These are phyloP conservation scores for Xenentodon cancila DNA, from an alignment of 2,797 vertebrate species.

Conservation along the genomic window DNA sequence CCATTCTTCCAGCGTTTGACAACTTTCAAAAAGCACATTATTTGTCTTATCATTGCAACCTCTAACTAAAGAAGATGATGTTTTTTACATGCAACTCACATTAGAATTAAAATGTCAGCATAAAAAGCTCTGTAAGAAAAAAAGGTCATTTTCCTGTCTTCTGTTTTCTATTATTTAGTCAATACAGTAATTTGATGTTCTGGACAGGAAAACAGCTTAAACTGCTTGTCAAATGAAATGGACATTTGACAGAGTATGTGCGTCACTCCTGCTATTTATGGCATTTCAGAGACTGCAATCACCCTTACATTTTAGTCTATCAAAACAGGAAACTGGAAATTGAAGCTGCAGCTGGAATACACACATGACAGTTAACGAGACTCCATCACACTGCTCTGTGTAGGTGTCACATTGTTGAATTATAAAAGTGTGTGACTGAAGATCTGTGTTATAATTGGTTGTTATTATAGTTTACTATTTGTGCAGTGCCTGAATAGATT, in stretches of 20 bases:
- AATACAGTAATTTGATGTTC: slow-evolving; percentile 59
- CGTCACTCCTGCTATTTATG: slow-evolving; percentile 76
- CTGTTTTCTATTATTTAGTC: slow-evolving; percentile 34
- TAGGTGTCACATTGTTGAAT: slow-evolving; percentile 20
- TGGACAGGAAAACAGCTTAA: slow-evolving; percentile 48
- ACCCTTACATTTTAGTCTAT: slow-evolving; percentile 52
- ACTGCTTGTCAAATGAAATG: slow-evolving; percentile 61
- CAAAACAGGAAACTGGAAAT: slow-evolving; percentile 67
- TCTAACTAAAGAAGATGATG: neutral
- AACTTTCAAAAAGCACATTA: neutral
- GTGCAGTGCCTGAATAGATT: neutral
- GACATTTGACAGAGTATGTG: slow-evolving; percentile 68
- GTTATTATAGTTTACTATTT: neutral
- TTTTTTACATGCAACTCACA: neutral
- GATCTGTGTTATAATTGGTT: neutral
- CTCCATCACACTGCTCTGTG: slow-evolving; percentile 20
- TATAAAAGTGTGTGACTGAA: slow-evolving; percentile 4
- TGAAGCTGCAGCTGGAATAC: slow-evolving; percentile 49
- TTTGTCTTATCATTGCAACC: neutral
- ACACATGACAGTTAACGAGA: slow-evolving; percentile 42
- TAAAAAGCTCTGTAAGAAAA: slow-evolving; percentile 5
- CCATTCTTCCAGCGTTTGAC: neutral
- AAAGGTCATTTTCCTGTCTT: slow-evolving; percentile 14
- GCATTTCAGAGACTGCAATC: slow-evolving; percentile 56
- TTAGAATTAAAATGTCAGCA: slow-evolving; percentile 13